Base-by-base conservation (phyloP, 2,888 invertebrate genomes). In the Pyrgus malvae region DNA sequence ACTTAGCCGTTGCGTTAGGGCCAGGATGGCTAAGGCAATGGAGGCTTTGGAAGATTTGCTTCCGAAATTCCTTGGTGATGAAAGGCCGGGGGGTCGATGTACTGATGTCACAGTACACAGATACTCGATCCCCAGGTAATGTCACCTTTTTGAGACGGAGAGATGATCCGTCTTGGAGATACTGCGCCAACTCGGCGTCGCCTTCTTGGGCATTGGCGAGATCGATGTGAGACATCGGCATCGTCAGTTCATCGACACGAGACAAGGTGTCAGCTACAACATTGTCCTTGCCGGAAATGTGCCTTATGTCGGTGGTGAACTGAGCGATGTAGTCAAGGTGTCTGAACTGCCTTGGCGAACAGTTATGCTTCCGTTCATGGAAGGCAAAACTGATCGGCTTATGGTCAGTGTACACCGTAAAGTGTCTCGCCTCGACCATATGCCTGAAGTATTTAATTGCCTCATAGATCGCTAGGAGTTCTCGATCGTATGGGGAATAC, bases 291-390 rank as follows among this genome's bases (percentile, higher is more conserved):
- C 35, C 35, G 1, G 35, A 35, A 16, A 35, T 35, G 16, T 35
- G 35, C 16, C 35, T 16, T 16, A 35, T 35, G 7, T 35, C 35
- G 9, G 35, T 35, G 16, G 35, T 35, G 35, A 35, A 35, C 4
- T 35, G 35, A 16, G 35, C 14, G 9, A 35, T 35, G 9, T 16
- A 35, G 16, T 35, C 35, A 3, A 35, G 16, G 16, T 35, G 35
- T 4, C 35, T 7, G 9, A 16, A 35, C 3, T 35, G 35, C 9
- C 35, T 35, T 4, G 16, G 35, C 35, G 35, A 35, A 9, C 35
- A 35, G 35, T 35, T 35, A 8, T 9, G 14, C 35, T 35, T 35
- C 35, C 35, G 16, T 35, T 35, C 35, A 35, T 35, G 35, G 35
- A 35, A 35, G 16, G 35, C 35, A 4, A 9, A 35, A 35, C 16